Percentiles rank a stretch among this genome's conserved stretches.
phyloP scores from a whole-genome alignment of 2,113 vertebrate genomes.

The Girardinichthys multiradiatus region DNA sequence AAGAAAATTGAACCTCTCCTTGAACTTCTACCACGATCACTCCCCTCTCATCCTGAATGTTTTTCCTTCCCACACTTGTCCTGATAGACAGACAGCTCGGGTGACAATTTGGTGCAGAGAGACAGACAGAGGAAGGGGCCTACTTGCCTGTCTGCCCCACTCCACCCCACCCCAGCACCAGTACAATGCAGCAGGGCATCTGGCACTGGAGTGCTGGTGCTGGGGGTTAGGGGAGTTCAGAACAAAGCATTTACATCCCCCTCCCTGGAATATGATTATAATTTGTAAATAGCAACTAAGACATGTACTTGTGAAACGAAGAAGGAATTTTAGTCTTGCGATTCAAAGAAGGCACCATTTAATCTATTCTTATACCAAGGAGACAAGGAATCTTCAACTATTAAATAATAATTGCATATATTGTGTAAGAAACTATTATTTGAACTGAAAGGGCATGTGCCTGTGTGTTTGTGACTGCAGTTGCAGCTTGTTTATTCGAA shows the following conservation, averaged over 20 bases:
- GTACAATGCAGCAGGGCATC: conserved; percentile 78
- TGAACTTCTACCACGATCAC: conserved; percentile 32
- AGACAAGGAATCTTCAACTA: background rate
- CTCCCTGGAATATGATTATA: conserved; percentile 73
- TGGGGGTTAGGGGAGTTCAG: conserved; percentile 41
- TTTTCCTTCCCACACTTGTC: conserved; percentile 66
- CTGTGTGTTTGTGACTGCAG: conserved; percentile 11
- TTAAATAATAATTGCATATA: background rate
- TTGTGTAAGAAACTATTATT: background rate
- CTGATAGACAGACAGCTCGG: conserved; percentile 66
- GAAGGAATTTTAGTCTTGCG: conserved; percentile 12
- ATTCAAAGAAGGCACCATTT: background rate
- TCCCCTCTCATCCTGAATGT: conserved; percentile 14
- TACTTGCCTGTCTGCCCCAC: conserved; percentile 45
- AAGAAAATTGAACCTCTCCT: conserved; percentile 37
- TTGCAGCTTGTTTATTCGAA: conserved; percentile 67
- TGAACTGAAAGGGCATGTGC: background rate
- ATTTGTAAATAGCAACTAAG: conserved; percentile 62
- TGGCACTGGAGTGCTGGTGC: conserved; percentile 60
- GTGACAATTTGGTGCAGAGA: conserved; percentile 68
- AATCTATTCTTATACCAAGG: background rate
- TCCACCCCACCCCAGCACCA: conserved; percentile 44
- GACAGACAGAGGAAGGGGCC: conserved; percentile 40
- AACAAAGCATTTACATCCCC: conserved; percentile 72
- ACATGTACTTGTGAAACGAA: conserved; percentile 37